These are phyloP conservation scores for Eulemur macaco DNA, from an alignment of 2,113 vertebrate species.

Conservation along the genomic window DNA sequence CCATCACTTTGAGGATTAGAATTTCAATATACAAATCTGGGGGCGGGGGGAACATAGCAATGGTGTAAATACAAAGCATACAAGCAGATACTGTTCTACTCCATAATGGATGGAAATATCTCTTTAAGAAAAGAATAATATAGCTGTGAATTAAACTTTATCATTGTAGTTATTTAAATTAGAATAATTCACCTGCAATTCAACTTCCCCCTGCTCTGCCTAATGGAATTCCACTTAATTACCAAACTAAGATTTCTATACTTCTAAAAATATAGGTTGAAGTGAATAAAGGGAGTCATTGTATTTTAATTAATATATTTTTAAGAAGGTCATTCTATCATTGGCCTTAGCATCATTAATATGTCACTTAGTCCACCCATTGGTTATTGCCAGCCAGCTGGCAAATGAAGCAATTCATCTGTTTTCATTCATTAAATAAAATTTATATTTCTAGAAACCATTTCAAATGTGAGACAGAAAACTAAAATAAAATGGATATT, in stretches of 20 bases:
- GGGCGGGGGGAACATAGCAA: not conserved
- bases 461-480: not conserved
- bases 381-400: not conserved
- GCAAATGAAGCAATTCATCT: not conserved
- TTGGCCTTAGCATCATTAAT: not conserved
- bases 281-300: not conserved
- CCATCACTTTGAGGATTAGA: not conserved
- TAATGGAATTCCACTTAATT: not conserved
- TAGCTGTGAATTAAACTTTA: not conserved
- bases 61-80: not conserved
- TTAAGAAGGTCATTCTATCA: slow-evolving; percentile 21
- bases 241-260: not conserved
- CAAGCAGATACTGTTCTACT: not conserved
- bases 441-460: not conserved
- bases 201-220: not conserved
- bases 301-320: slow-evolving; percentile 4
- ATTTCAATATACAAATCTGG: not conserved
- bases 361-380: not conserved
- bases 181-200: not conserved
- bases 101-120: not conserved
- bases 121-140: not conserved
- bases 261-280: not conserved
- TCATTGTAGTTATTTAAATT: not conserved
- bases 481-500: slow-evolving; percentile 13
- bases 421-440: slow-evolving; percentile 33